phyloP scores from a whole-genome alignment of 2,113 vertebrate genomes.

The Bufo gargarizans region DNA sequence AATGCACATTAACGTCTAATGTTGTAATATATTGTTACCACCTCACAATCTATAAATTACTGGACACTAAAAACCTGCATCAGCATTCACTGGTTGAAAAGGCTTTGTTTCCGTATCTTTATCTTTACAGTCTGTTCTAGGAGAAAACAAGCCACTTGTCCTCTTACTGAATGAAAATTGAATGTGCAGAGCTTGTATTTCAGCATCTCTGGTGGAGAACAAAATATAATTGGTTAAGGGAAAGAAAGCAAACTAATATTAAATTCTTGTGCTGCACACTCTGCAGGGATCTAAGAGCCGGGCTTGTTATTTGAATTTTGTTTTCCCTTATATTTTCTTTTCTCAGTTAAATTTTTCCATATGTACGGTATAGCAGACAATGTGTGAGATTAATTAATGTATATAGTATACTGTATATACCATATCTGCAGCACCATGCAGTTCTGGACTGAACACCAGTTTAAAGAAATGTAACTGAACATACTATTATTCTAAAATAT shows the following conservation, averaged over 20 bases:
- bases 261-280: constrained; percentile 6
- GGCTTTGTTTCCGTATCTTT: constrained; percentile 52
- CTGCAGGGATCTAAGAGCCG: constrained; percentile 13
- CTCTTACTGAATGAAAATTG: constrained; percentile 54
- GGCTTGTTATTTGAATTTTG: constrained; percentile 10
- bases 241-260: constrained; percentile 54
- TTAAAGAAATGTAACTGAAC: no score
- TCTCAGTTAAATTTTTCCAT: neutral
- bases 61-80: constrained; percentile 25
- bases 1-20: constrained; percentile 33
- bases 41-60: constrained; percentile 39
- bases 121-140: constrained; percentile 54
- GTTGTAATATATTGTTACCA: constrained; percentile 36
- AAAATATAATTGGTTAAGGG: constrained; percentile 58
- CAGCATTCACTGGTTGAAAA: constrained; percentile 27
- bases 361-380: neutral
- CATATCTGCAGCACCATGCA: no score
- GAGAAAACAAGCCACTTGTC: constrained; percentile 53
- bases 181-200: constrained; percentile 52
- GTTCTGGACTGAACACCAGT: no score
- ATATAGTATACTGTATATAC: no score
- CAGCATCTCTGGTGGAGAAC: constrained; percentile 54
- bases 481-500: no score
- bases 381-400: no score
- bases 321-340: neutral